Evolutionary conservation across 2,113 vertebrate species (phyloP), one percentile per base, ranked within the genome.

Genomic region (Passer domesticus): DNA sequence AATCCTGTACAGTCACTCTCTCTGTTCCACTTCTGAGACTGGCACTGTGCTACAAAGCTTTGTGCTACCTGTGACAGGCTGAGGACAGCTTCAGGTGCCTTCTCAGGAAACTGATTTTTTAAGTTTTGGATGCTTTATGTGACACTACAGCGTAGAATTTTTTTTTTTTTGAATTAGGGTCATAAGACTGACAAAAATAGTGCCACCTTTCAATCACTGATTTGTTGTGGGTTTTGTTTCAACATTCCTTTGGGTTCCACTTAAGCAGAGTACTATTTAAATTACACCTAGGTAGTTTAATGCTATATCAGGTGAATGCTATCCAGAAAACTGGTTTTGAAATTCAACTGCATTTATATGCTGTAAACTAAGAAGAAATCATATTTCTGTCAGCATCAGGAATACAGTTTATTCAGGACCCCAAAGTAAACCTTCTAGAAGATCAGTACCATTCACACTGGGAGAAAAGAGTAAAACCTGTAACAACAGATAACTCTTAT

Each of bases 231-330:
- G 6, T 6, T 58, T 53, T 39, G 10, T 74, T 30, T 8, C 25
- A 76, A 4, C 16, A 18, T 19, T 58, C 23, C 33, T 41, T 46
- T 66, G 19, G 15, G 62, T 35, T 72, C 15, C 30, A 43, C 46
- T 85, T 46, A 24, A 3, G 23, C 52, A 41, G 21, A 3, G 4
- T 7, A 9, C 18, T 46, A n/a, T 8, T 56, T 53, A 52, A 90
- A 47, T 31, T 6, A 43, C 25, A 87, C 41, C 8, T 6, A 50
- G 44, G 19, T 23, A 86, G 44, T 33, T 33, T 33, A 33, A 33
- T 33, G 13, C 41, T 41, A 1, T 13, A 55, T 56, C 15, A 66
- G 0, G 0, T 6, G 7, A 31, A 7, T 1, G 1, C 10, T 67
- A 15, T 9, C 46, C 63, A 83, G 50, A 27, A 88, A 83, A 41